A percentile compares a stretch with the other conserved stretches of the same genome.
Conservation (phyloP, 2,888 invertebrate species). For the Epinotia brunnichana region DNA sequence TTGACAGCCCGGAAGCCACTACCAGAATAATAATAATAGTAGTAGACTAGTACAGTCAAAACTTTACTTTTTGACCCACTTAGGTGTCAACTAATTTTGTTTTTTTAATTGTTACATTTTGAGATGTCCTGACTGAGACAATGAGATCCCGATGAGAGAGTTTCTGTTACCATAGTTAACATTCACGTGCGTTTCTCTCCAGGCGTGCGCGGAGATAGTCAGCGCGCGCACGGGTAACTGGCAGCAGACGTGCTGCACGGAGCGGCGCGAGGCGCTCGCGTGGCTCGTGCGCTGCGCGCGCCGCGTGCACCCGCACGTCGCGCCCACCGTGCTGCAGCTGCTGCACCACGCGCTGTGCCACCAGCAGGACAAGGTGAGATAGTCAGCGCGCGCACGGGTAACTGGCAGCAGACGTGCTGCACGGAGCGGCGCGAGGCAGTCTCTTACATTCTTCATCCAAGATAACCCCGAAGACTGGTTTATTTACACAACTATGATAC, state of each 20-base stretch:
- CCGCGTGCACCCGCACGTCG: constrained; percentile 94
- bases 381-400: constrained; percentile 94
- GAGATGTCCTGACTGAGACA: too few relatives aligned
- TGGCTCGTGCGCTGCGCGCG: constrained; percentile 94
- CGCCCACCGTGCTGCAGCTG: constrained; percentile 94
- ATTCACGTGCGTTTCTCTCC: not conserved
- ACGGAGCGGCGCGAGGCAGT: constrained; percentile 87
- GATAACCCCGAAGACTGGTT: too few relatives aligned
- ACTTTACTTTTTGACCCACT: too few relatives aligned
- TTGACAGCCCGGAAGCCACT: too few relatives aligned
- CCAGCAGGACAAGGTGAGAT: constrained; percentile 74
- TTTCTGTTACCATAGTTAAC: too few relatives aligned
- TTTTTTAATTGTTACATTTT: too few relatives aligned
- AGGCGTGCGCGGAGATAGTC: constrained; percentile 95
- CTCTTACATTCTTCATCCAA: too few relatives aligned
- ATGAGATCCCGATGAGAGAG: too few relatives aligned
- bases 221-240: constrained; percentile 96
- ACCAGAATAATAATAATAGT: too few relatives aligned
- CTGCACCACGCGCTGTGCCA: constrained; percentile 94
- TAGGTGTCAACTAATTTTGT: too few relatives aligned
- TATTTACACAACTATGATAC: too few relatives aligned
- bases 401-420: constrained; percentile 96
- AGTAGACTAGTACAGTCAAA: too few relatives aligned
- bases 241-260: constrained; percentile 93
- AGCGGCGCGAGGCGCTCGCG: constrained; percentile 88